A percentile compares a stretch with the other conserved stretches of the same genome.
phyloP scores from a whole-genome alignment of 2,113 vertebrate genomes.

The Apaloderma vittatum region DNA sequence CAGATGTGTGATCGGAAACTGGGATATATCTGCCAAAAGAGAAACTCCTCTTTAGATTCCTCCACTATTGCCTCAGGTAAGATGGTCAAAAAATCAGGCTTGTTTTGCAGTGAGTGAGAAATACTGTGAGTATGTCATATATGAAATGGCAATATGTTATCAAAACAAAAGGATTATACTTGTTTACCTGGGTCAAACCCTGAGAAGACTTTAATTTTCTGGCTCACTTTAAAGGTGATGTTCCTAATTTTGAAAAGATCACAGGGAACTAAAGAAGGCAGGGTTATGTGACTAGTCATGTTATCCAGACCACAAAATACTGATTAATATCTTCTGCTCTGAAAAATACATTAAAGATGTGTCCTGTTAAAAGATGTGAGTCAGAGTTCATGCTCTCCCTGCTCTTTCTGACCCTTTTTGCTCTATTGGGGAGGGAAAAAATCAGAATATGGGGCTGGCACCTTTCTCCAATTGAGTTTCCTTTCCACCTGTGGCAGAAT shows the following conservation, averaged over 20 bases:
- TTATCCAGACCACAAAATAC: neutral
- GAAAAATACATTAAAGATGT: neutral
- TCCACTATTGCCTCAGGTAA: conserved; percentile 69
- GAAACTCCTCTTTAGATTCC: conserved; percentile 80
- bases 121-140: neutral
- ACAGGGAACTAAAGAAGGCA: neutral
- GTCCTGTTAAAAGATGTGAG: neutral
- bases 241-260: neutral
- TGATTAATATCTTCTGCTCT: neutral
- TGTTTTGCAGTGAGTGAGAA: neutral
- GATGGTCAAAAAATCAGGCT: neutral
- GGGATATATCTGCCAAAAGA: conserved; percentile 93
- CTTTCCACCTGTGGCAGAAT: neutral
- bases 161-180: neutral
- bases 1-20: conserved; percentile 83
- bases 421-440: neutral
- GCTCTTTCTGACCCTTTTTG: neutral
- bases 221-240: neutral
- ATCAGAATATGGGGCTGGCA: neutral
- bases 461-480: neutral
- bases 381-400: neutral
- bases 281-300: neutral
- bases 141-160: neutral
- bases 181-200: neutral
- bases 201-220: neutral